A percentile compares a stretch with the other conserved stretches of the same genome.
Conservation (phyloP, 2,888 invertebrate genomes). For the Acrobasis repandana region DNA sequence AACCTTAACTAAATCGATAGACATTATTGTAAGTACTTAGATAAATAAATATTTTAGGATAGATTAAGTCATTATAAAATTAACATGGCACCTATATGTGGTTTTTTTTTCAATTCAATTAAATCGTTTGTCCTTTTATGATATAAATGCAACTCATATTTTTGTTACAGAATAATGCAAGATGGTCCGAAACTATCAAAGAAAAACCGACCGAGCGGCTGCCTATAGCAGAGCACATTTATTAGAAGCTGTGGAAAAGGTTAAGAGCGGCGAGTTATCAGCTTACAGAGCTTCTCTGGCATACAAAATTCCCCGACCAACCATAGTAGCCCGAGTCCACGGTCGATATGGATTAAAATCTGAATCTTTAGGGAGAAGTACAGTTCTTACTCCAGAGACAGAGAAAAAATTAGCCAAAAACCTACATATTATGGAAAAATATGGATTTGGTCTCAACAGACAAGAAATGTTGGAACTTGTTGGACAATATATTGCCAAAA, state of each 20-base stretch:
- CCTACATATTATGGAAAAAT: neutral
- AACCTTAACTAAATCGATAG: too few species aligned
- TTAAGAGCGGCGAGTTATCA: slow-evolving; percentile 12
- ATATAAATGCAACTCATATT: too few species aligned
- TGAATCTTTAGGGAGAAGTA: slow-evolving; percentile 9
- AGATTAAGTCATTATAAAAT: too few species aligned
- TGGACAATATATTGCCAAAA: too few species aligned
- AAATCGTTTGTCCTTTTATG: too few species aligned
- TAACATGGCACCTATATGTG: too few species aligned
- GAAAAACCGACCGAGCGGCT: neutral
- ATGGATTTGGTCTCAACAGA: too few species aligned
- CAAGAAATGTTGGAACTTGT: too few species aligned
- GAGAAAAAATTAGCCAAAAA: neutral
- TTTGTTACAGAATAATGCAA: slow-evolving; percentile 1
- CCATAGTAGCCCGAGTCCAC: slow-evolving; percentile 14
- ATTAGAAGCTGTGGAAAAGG: slow-evolving; percentile 16
- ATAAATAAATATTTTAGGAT: too few species aligned
- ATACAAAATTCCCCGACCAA: slow-evolving; percentile 15
- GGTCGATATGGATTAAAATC: slow-evolving; percentile 16
- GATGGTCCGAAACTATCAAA: neutral
- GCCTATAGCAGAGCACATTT: neutral
- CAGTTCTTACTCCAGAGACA: neutral
- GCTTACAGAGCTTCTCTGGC: slow-evolving; percentile 15
- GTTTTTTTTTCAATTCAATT: too few species aligned
- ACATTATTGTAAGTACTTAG: too few species aligned